Percentiles rank a stretch among this genome's conserved stretches.
phyloP scores from a whole-genome alignment of 1,140 invertebrate species.

The Diprion similis region DNA sequence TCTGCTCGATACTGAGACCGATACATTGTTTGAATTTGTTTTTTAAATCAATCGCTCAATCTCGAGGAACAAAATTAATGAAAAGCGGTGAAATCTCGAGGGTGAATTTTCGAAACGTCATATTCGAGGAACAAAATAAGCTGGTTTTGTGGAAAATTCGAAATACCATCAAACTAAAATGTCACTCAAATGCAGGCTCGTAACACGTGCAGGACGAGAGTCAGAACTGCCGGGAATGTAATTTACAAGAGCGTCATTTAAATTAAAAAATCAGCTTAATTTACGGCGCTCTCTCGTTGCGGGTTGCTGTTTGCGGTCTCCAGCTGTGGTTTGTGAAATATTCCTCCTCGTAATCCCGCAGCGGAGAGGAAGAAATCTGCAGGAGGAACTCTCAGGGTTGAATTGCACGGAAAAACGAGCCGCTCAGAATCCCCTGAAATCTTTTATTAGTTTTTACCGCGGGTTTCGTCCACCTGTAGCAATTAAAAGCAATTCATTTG shows the following conservation, averaged over 20 bases:
- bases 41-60: too few relatives aligned
- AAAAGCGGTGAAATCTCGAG: too few relatives aligned
- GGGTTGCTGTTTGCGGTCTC: not conserved
- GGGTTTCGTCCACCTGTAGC: too few relatives aligned
- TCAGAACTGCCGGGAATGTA: not conserved
- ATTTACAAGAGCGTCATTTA: not conserved
- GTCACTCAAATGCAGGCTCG: not conserved
- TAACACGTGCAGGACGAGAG: not conserved
- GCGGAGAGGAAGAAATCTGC: not conserved
- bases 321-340: not conserved
- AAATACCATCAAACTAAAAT: not conserved
- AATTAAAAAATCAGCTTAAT: conserved; percentile 1
- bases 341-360: not conserved
- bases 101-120: too few relatives aligned
- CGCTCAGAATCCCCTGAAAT: too few relatives aligned
- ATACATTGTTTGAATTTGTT: too few relatives aligned
- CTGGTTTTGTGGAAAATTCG: not conserved
- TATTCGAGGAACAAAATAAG: not conserved
- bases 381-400: too few relatives aligned
- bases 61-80: too few relatives aligned
- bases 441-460: too few relatives aligned
- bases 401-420: too few relatives aligned
- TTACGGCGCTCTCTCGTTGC: not conserved
- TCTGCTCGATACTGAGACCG: too few relatives aligned
- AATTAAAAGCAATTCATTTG: too few relatives aligned